These are phyloP conservation scores for Coregonus suidteri DNA, from an alignment of 2,797 vertebrate species.

Conservation along the genomic window DNA sequence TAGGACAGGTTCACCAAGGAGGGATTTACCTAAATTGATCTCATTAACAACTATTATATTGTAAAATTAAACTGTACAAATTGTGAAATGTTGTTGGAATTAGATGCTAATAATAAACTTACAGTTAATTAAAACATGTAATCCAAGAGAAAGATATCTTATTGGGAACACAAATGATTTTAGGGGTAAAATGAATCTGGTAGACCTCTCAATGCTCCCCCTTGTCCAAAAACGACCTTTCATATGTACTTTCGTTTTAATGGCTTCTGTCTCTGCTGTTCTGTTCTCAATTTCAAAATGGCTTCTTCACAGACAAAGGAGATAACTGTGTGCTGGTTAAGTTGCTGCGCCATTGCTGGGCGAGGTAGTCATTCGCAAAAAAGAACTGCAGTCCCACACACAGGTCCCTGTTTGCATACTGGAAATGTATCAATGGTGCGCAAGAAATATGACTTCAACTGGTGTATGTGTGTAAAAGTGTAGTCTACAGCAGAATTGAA, in stretches of 20 bases:
- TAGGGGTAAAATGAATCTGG: conserved; percentile 53
- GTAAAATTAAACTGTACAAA: conserved; percentile 1
- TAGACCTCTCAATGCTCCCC: conserved; percentile 61
- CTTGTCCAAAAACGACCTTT: conserved; percentile 61
- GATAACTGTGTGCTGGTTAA: conserved; percentile 70
- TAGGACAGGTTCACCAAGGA: conserved; percentile 1
- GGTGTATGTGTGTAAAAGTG: conserved; percentile 24
- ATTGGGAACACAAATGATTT: conserved; percentile 53
- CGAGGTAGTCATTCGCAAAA: conserved; percentile 64
- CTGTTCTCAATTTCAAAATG: conserved; percentile 80
- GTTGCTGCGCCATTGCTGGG: conserved; percentile 79
- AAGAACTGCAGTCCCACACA: conserved; percentile 25
- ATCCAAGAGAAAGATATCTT: conserved; percentile 63
- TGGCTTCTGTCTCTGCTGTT: conserved; percentile 63
- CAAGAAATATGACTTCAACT: conserved; percentile 26
- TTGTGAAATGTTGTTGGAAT: conserved; percentile 40
- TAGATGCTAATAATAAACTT: conserved; percentile 61
- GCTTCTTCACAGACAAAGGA: conserved; percentile 78
- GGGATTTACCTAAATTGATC: conserved; percentile 8
- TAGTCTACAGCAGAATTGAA: conserved; percentile 19
- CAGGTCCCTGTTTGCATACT: conserved; percentile 22
- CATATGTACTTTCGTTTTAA: conserved; percentile 58
- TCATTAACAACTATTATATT: conserved; percentile 26
- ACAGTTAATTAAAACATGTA: conserved; percentile 71
- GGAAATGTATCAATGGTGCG: conserved; percentile 26